phyloP scores from a whole-genome alignment of 2,888 invertebrate species.

The Drosophila robusta region DNA sequence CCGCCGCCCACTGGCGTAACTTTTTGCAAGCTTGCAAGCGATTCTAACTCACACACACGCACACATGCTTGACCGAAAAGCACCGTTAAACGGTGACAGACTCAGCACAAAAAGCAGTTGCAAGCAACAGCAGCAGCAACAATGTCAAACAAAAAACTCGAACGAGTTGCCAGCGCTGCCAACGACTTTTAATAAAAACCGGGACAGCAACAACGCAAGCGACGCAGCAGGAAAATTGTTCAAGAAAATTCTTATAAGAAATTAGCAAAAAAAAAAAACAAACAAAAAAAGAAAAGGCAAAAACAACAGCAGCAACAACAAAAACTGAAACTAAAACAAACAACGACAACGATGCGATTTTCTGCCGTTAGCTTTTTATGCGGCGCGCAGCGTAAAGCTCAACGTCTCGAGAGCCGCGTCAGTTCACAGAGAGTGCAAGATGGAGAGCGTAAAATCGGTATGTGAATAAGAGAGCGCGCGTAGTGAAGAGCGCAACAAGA shows the following conservation, averaged over 20 bases:
- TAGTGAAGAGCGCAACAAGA: conserved; percentile 41
- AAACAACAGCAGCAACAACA: conserved; percentile 25
- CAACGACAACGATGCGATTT: conserved; percentile 61
- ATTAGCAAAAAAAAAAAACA: conserved; percentile 57
- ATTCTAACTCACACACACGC: conserved; percentile 28
- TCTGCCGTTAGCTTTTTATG: conserved; percentile 70
- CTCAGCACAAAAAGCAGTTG: conserved; percentile 61
- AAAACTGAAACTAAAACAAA: conserved; percentile 49
- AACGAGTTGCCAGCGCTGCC: conserved; percentile 49
- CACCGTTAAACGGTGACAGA: conserved; percentile 72
- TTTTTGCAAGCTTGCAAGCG: conserved; percentile 52
- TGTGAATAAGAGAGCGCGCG: conserved; percentile 28
- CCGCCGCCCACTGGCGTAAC: conserved; percentile 51
- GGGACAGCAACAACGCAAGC: conserved; percentile 54
- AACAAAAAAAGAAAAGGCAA: conserved; percentile 8
- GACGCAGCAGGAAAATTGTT: conserved; percentile 64
- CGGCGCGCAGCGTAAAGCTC: conserved; percentile 57
- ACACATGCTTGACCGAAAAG: conserved; percentile 55
- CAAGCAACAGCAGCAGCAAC: conserved; percentile 26
- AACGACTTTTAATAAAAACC: conserved; percentile 55
- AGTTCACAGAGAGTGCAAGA: conserved; percentile 37
- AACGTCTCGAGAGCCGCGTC: conserved; percentile 42
- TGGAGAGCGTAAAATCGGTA: conserved; percentile 35
- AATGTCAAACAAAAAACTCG: conserved; percentile 37
- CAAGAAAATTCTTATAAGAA: conserved; percentile 76